Base-by-base conservation (phyloP, 2,888 invertebrate species). In the Taenaris catops region DNA sequence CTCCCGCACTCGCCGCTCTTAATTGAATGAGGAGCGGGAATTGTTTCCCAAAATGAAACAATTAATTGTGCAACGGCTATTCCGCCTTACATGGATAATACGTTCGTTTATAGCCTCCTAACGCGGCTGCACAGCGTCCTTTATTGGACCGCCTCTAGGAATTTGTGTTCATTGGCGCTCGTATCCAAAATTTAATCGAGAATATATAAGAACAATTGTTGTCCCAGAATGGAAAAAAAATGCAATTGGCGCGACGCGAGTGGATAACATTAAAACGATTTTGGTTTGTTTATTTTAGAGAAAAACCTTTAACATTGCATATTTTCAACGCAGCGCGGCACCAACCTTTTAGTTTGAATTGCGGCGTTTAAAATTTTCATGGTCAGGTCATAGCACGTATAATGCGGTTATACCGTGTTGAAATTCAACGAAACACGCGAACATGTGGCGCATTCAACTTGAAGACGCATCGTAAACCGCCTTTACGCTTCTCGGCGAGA, bases 1-100 rank as follows among this genome's bases (percentile, higher is more conserved):
- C 54, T 54, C 52, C 73, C 71, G 63, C 69, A 66, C 73, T 78
- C 86, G 84, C 80, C 84, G 79, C 84, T 84, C 84, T 83, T 86
- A 86, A 86, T 86, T 86, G 86, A 86, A 86, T 86, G 86, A 86
- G 86, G 84, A 86, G 84, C 83, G 84, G 84, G 83, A 86, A 86
- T 84, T 86, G 86, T 86, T 84, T 86, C 86, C 86, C 84, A 84
- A 86, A 86, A 86, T 86, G 84, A 86, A 86, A 86, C 86, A 86
- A 86, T 86, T 86, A 86, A 86, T 86, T 86, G 86, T 86, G 86
- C 84, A 86, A 86, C 84, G 86, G 86, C 84, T 83, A 86, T 86
- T 81, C 73, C 81, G 86, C 83, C 86, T 86, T 86, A 86, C 84
- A 86, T 86, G 86, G 86, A 84, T 86, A 86, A 86, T 84, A 83